These are phyloP conservation scores for Orchesella cincta DNA, from an alignment of 1,140 invertebrate genomes.

Conservation along the genomic window DNA sequence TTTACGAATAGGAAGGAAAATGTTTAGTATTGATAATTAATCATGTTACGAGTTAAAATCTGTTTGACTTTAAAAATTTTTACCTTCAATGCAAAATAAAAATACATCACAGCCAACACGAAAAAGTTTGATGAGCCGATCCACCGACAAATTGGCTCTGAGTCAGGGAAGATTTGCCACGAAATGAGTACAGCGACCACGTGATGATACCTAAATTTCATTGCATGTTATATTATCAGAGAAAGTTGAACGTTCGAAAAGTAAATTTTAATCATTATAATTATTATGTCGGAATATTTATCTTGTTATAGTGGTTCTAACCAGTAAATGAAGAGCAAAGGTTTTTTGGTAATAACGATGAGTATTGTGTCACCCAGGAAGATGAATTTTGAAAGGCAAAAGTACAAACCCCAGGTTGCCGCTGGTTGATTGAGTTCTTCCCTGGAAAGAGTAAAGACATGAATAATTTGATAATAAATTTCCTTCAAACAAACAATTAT, in stretches of 20 bases:
- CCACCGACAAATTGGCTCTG: conserved; percentile 35
- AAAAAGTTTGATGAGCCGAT: conserved; percentile 35
- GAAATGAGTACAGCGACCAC: conserved; percentile 30
- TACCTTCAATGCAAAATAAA: conserved; percentile 23
- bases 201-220: conserved; percentile 38
- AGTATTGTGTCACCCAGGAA: conserved; percentile 35
- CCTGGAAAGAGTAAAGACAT: neutral
- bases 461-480: neutral
- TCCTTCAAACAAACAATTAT: neutral
- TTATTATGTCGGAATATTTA: neutral
- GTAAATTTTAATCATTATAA: neutral
- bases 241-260: too few relatives aligned
- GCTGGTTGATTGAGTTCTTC: conserved; percentile 37
- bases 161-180: conserved; percentile 28
- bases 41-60: neutral
- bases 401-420: conserved; percentile 38
- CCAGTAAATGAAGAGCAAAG: conserved; percentile 38
- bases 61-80: neutral
- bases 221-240: neutral
- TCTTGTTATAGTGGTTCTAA: conserved; percentile 22
- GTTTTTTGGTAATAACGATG: conserved; percentile 37
- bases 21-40: neutral
- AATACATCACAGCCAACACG: conserved; percentile 32
- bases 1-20: neutral
- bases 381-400: conserved; percentile 34